Evolutionary conservation across 2,797 vertebrate species (phyloP).

Genomic region (Dryobates pubescens): DNA sequence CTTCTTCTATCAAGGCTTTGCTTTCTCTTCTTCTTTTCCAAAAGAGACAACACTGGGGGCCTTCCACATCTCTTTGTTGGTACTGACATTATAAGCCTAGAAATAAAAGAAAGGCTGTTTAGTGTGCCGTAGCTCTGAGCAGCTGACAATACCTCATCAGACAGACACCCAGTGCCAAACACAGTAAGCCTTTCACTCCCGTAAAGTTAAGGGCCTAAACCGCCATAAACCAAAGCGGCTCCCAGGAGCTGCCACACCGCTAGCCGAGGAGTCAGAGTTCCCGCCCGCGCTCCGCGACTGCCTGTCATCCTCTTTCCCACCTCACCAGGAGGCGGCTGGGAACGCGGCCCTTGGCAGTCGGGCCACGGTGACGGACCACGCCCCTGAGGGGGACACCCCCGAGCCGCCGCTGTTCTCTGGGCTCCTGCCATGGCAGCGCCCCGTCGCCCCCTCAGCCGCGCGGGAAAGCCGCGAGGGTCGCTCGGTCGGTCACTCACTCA

Average conservation of each 20-base stretch:
- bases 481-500: too few species aligned
- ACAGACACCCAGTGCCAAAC: rapidly evolving
- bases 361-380: too few species aligned
- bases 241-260: rapidly evolving
- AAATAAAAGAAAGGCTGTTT: rapidly evolving
- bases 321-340: too few species aligned
- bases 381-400: too few species aligned
- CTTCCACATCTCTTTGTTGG: neutral
- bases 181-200: rapidly evolving
- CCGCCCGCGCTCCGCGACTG: neutral
- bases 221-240: too few species aligned
- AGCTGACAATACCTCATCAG: neutral
- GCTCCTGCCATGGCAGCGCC: too few species aligned
- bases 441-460: too few species aligned
- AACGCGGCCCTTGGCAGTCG: too few species aligned
- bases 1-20: conserved; percentile 18
- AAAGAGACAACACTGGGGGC: neutral
- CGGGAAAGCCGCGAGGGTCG: too few species aligned
- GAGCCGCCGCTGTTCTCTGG: too few species aligned
- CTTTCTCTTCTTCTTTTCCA: conserved; percentile 49
- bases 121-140: neutral
- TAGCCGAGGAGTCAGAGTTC: too few species aligned
- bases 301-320: too few species aligned
- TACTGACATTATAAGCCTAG: neutral
- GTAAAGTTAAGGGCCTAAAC: rapidly evolving